Conservation (phyloP, 2,797 vertebrate species). For the Peromyscus attwateri region DNA sequence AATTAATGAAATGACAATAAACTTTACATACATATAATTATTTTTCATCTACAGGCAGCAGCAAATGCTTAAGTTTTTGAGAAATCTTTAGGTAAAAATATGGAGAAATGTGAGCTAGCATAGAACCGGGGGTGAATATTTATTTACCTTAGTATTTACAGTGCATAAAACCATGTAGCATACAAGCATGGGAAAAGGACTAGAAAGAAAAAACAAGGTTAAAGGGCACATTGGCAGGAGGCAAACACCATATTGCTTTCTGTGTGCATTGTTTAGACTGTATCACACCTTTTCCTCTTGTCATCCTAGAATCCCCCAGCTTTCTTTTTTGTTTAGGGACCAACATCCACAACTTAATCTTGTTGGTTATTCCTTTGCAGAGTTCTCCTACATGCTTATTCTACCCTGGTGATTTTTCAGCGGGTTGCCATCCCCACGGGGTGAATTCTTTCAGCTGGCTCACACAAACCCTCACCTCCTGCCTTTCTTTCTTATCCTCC, state of each 20-base stretch:
- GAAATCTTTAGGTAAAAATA: neutral
- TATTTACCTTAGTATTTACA: neutral
- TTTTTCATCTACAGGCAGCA: neutral
- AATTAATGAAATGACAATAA: slow-evolving; percentile 16
- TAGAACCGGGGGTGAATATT: neutral
- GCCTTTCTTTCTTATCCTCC: neutral
- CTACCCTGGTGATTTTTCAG: no score
- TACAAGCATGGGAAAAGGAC: neutral
- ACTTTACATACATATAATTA: neutral
- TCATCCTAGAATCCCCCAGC: neutral
- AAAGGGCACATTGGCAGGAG: neutral
- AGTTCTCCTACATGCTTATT: neutral
- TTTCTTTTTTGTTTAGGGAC: neutral
- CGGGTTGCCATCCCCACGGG: no score
- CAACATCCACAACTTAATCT: neutral
- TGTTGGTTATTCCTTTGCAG: neutral
- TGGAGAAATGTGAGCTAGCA: neutral
- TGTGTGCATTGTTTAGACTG: neutral
- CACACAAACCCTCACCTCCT: neutral
- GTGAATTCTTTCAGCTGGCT: no score
- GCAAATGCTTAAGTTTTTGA: neutral
- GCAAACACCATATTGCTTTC: neutral
- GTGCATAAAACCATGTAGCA: neutral
- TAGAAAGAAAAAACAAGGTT: slow-evolving; percentile 42
- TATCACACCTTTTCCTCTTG: neutral